phyloP scores from a whole-genome alignment of 2,797 vertebrate genomes.

The Sebastes nivosus region DNA sequence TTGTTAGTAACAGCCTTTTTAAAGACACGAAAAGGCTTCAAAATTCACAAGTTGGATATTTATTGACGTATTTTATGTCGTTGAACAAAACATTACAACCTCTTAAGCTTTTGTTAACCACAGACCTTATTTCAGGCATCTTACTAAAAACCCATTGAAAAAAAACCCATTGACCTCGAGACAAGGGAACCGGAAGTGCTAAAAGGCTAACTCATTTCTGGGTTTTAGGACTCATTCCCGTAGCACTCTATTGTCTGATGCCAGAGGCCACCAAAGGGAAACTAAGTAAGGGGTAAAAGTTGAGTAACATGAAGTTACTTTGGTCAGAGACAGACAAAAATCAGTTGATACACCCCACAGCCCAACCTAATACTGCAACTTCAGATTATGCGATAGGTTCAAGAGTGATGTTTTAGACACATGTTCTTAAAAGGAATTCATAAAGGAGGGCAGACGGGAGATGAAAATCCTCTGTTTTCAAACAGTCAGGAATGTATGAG shows the following conservation, averaged over 20 bases:
- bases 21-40: no score
- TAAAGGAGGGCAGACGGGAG: slow-evolving; percentile 28
- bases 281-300: background rate
- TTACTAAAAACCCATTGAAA: background rate
- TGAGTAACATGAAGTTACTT: background rate
- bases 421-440: slow-evolving; percentile 18
- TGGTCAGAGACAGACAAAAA: background rate
- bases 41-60: no score
- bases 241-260: background rate
- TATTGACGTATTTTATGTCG: no score
- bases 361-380: background rate
- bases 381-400: background rate
- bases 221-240: background rate
- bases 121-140: background rate
- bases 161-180: background rate
- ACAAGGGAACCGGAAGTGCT: background rate
- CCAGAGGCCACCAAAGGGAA: background rate
- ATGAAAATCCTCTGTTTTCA: slow-evolving; percentile 52
- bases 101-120: background rate
- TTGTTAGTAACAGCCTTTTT: no score
- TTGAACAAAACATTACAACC: no score
- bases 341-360: background rate
- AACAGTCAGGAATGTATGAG: slow-evolving; percentile 54
- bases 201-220: background rate
- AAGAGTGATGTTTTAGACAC: slow-evolving; percentile 23